Conservation (phyloP, 2,797 vertebrate species). For the Glossophaga mutica region DNA sequence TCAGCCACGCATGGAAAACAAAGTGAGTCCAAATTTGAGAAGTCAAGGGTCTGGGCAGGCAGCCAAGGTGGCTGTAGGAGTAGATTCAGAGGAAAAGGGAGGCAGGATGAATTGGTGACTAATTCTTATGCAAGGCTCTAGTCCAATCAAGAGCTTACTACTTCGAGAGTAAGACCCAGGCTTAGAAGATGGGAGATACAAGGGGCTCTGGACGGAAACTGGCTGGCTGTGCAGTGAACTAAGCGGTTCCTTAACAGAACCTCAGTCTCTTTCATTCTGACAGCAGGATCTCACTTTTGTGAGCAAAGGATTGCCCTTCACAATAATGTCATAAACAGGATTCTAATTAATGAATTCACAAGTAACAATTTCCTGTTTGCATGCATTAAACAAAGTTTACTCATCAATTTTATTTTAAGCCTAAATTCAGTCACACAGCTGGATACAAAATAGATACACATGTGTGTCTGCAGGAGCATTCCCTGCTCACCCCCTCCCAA, state of each 20-base stretch:
- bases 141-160: not conserved
- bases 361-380: slow-evolving; percentile 54
- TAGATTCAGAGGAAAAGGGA: not conserved
- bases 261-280: not conserved
- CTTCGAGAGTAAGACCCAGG: not conserved
- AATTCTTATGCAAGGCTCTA: not conserved
- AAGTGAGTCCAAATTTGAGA: not conserved
- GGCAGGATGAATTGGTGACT: not conserved
- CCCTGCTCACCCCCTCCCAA: not conserved
- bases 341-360: slow-evolving; percentile 43
- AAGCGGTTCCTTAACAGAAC: not conserved
- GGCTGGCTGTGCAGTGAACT: not conserved
- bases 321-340: slow-evolving; percentile 32
- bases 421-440: slow-evolving; percentile 28
- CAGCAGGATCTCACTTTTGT: not conserved
- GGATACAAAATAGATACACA: not conserved
- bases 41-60: slow-evolving; percentile 12
- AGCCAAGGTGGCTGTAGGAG: not conserved
- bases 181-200: not conserved
- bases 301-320: slow-evolving; percentile 38
- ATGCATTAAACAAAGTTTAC: slow-evolving; percentile 31
- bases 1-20: slow-evolving; percentile 15
- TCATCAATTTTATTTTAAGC: slow-evolving; percentile 54
- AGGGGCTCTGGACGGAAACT: not conserved
- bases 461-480: not conserved